phyloP scores from a whole-genome alignment of 2,888 invertebrate genomes.

The Bellardia bayeri region DNA sequence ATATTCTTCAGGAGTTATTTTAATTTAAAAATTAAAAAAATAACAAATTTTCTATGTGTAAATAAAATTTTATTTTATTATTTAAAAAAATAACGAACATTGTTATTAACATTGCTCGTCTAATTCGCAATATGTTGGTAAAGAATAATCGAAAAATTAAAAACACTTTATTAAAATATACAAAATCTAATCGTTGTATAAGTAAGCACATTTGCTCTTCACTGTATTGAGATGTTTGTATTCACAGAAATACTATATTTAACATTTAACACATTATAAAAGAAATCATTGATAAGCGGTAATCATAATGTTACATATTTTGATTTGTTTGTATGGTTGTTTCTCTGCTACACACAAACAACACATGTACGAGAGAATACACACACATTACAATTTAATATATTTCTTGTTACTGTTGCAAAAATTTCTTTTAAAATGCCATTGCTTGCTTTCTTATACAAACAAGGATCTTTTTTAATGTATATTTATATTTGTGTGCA shows the following conservation, averaged over 20 bases:
- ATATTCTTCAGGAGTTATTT: too few species aligned
- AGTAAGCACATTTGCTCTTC: background rate
- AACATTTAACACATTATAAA: slow-evolving; percentile 68
- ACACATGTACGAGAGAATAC: background rate
- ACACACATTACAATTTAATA: slow-evolving; percentile 8
- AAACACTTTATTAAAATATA: background rate
- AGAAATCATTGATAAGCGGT: slow-evolving; percentile 71
- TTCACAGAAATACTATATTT: slow-evolving; percentile 23
- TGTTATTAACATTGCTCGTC: too few species aligned
- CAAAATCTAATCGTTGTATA: background rate
- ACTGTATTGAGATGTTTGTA: slow-evolving; percentile 8
- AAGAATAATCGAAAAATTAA: background rate
- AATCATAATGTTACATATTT: slow-evolving; percentile 70
- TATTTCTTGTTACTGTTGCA: background rate
- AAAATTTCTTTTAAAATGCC: background rate
- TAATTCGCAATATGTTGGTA: too few species aligned
- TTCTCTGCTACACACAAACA: background rate
- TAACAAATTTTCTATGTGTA: too few species aligned
- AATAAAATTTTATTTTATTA: too few species aligned
- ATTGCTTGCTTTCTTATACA: background rate
- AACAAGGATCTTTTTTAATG: background rate
- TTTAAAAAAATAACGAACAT: too few species aligned
- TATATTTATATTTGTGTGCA: background rate
- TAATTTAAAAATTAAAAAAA: too few species aligned
- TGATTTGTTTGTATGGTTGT: slow-evolving; percentile 64